These are phyloP conservation scores for Xenus cinereus DNA, from an alignment of 2,113 vertebrate genomes.

Conservation along the genomic window DNA sequence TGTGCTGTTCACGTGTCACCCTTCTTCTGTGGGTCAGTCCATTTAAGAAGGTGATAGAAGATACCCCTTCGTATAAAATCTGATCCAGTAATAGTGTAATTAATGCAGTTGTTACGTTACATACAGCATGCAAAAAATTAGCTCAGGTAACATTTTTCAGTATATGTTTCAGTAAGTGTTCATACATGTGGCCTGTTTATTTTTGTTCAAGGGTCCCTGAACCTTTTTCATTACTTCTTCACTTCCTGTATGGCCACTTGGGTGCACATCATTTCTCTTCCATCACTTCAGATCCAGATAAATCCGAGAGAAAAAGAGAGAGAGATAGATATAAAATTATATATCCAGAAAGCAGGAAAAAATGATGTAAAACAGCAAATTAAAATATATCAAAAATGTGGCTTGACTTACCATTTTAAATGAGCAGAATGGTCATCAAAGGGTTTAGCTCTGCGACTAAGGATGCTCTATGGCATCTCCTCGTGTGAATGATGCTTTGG, in stretches of 20 bases:
- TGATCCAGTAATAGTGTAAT: not conserved
- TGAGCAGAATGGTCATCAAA: not conserved
- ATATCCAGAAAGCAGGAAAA: not conserved
- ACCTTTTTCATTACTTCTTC: not conserved
- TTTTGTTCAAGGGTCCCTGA: not conserved
- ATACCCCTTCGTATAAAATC: not conserved
- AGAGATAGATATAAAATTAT: not conserved
- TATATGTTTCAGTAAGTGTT: not conserved
- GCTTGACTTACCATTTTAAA: conserved; percentile 4
- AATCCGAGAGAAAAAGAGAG: not conserved
- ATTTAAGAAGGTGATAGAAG: not conserved
- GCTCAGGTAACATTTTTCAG: not conserved
- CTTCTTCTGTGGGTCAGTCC: not conserved
- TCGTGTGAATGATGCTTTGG: not conserved
- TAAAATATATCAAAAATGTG: not conserved
- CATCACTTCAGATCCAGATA: not conserved
- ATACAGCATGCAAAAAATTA: not conserved
- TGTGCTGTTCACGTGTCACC: not conserved
- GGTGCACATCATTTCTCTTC: not conserved
- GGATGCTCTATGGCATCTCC: not conserved
- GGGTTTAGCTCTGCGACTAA: not conserved
- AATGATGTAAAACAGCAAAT: not conserved
- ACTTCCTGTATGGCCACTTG: not conserved
- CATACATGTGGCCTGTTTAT: not conserved
- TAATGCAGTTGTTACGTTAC: not conserved